Evolutionary conservation across 1,140 invertebrate genomes (phyloP), one percentile per base, ranked within the genome.

Genomic region (Drosophila eugracilis): DNA sequence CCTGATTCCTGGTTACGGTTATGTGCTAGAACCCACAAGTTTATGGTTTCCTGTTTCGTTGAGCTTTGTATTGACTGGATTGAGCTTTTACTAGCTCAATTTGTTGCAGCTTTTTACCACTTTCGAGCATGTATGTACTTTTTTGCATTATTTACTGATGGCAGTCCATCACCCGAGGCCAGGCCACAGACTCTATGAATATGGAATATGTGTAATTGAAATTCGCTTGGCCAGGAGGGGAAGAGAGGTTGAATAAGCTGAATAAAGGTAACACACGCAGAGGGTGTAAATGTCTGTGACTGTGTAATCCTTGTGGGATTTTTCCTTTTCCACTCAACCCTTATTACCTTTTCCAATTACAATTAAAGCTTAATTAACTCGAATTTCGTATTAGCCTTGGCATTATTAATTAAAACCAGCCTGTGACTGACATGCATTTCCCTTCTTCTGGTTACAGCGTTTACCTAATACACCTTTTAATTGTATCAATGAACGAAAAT

Each of bases 351-450:
- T 45, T 70, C 6, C 47, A 63, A 79, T 70, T 65, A 49, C 36
- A 58, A 77, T 53, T 74, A 52, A 47, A 55, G 19, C 62, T 71
- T 85, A 78, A 85, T 84, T 75, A 78, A 59, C 74, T 73, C 36
- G 62, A 47, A 63, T 63, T 48, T 62, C 17, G 24, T 37, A 59
- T 59, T 34, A 70, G 47, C 37, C 45, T 32, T 26, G 41, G 34
- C 19, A 49, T 72, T 81, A 67, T 66, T 77, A 73, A 67, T 81
- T 57, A 57, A 44, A n/a, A n/a, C n/a, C 39, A n/a, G 15, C 39
- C 41, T 37, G 60, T 14, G 60, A 65, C 30, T 62, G 60, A 65
- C 60, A 45, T 28, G 30, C 19, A 14, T 19, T 50, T 14, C 15
- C n/a, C n/a, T 24, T 36, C 10, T 5, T 32, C 9, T 21, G n/a